A percentile compares a stretch with the other conserved stretches of the same genome.
phyloP scores from a whole-genome alignment of 1,140 invertebrate species.

The Leptinotarsa defecta region DNA sequence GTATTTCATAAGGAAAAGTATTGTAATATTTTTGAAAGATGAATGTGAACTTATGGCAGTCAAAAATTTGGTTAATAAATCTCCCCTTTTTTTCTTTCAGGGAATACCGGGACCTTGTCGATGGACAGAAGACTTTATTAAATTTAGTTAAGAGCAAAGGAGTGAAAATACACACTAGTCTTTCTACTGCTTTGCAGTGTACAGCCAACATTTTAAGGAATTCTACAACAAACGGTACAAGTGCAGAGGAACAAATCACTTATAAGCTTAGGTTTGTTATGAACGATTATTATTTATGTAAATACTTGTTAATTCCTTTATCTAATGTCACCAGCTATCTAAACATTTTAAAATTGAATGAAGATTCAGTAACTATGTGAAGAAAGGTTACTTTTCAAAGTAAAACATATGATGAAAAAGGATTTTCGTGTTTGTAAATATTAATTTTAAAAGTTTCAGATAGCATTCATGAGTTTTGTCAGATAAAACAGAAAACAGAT shows the following conservation, averaged over 20 bases:
- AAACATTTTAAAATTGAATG: no score
- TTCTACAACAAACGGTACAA: slow-evolving; percentile 44
- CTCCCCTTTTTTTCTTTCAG: slow-evolving; percentile 53
- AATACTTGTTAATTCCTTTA: not conserved
- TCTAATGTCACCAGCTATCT: not conserved
- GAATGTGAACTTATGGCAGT: no score
- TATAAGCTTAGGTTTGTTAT: slow-evolving; percentile 49
- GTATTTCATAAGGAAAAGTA: no score
- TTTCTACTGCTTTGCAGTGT: slow-evolving; percentile 64
- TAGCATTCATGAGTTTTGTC: no score
- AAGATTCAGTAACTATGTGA: no score
- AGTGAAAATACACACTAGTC: slow-evolving; percentile 66
- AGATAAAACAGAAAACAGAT: no score
- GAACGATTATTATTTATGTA: not conserved
- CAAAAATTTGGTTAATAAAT: not conserved
- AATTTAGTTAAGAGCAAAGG: slow-evolving; percentile 68
- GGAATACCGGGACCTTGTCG: slow-evolving; percentile 67
- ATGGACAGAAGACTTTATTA: slow-evolving; percentile 66
- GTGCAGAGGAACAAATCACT: slow-evolving; percentile 52
- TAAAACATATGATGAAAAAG: no score
- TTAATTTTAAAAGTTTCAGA: no score
- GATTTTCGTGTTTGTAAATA: no score
- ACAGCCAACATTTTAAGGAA: slow-evolving; percentile 64
- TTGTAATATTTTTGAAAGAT: no score
- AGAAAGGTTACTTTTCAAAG: no score